A percentile compares a stretch with the other conserved stretches of the same genome.
Conservation (phyloP, 2,888 invertebrate genomes). For the Nowickia ferox region DNA sequence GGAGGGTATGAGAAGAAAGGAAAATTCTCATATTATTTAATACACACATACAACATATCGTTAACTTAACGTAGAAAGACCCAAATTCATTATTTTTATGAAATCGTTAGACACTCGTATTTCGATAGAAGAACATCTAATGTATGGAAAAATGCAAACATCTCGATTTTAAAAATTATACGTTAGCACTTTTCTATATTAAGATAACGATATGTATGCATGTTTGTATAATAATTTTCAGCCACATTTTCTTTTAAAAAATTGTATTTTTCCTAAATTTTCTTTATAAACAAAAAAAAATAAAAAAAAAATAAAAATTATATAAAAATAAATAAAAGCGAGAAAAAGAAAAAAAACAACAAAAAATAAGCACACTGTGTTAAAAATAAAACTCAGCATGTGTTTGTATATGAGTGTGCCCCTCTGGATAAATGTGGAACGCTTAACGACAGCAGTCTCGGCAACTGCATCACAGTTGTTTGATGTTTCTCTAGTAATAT, state of each 20-base stretch:
- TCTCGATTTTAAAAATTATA: no score
- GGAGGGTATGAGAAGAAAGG: no score
- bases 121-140: no score
- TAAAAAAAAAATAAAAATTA: conserved; percentile 27
- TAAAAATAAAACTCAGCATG: conserved; percentile 71
- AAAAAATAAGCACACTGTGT: background rate
- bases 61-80: no score
- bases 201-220: no score
- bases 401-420: conserved; percentile 76
- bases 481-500: conserved; percentile 74
- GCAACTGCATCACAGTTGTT: conserved; percentile 73
- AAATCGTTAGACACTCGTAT: no score
- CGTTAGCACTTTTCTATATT: no score
- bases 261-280: conserved; percentile 34
- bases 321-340: background rate
- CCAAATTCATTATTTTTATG: no score
- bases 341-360: background rate
- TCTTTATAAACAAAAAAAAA: conserved; percentile 41
- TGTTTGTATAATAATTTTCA: background rate
- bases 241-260: background rate
- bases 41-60: no score
- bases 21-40: no score
- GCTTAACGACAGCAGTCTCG: conserved; percentile 74
- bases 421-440: conserved; percentile 75
- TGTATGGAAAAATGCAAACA: no score